Evolutionary conservation across 2,797 vertebrate genomes (phyloP).

Genomic region (Thunnus albacares): DNA sequence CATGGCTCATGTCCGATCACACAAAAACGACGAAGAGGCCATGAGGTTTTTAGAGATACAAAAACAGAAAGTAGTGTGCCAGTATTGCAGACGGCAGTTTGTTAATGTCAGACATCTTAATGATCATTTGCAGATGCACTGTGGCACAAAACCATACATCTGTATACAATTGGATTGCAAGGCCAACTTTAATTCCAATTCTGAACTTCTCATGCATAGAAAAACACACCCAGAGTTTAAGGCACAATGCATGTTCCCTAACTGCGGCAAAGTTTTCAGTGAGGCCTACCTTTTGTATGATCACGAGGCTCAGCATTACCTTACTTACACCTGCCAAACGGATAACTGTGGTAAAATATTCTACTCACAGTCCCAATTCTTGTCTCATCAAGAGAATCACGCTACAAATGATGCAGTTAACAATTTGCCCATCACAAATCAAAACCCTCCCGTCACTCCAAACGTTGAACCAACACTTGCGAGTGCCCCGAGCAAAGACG

Average conservation of each 20-base stretch:
- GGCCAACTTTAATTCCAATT: slow-evolving; percentile 95
- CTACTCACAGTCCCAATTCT: slow-evolving; percentile 92
- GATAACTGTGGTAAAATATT: slow-evolving; percentile 94
- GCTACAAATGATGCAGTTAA: slow-evolving; percentile 71
- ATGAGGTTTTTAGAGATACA: slow-evolving; percentile 98
- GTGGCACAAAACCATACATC: slow-evolving; percentile 97
- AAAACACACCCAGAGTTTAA: slow-evolving; percentile 95
- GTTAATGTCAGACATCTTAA: slow-evolving; percentile 98
- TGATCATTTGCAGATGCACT: slow-evolving; percentile 99
- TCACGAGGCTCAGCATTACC: slow-evolving; percentile 99
- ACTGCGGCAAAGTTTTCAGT: slow-evolving; percentile 95
- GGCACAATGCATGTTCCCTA: slow-evolving; percentile 98
- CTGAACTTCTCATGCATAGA: slow-evolving; percentile 95
- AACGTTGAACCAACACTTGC: slow-evolving; percentile 50
- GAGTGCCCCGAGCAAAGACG: slow-evolving; percentile 45
- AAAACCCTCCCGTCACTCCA: slow-evolving; percentile 71
- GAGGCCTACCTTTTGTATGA: slow-evolving; percentile 98
- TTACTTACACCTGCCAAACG: slow-evolving; percentile 95
- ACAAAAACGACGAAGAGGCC: slow-evolving; percentile 97
- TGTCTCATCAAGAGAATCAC: slow-evolving; percentile 92
- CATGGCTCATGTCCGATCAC: slow-evolving; percentile 96
- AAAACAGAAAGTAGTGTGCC: slow-evolving; percentile 98
- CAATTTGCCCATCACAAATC: slow-evolving; percentile 65
- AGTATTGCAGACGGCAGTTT: slow-evolving; percentile 98
- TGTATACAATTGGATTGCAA: slow-evolving; percentile 99